Evolutionary conservation across 2,113 vertebrate species (phyloP), one percentile per base, ranked within the genome.

Genomic region (Corythaixoides concolor): DNA sequence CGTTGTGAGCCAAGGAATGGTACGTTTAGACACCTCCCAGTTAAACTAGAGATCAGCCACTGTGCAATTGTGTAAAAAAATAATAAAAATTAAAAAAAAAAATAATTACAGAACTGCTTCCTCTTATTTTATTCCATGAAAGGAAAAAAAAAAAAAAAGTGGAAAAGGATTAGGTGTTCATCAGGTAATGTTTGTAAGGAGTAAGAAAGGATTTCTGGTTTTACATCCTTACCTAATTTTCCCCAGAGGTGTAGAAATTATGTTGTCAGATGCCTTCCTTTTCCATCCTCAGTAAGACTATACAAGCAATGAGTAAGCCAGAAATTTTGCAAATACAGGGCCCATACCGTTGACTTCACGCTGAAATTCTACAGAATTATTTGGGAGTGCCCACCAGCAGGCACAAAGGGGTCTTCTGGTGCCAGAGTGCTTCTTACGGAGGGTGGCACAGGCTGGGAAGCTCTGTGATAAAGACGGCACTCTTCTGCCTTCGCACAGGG

Each of bases 11-110:
- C 78, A 91, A 89, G 56, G 59, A 89, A 49, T 32, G n/a, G 28
- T 72, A n/a, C 79, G 37, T 69, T 84, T 92, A 41, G 35, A 30
- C 15, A 89, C 20, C 12, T 87, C 76, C 35, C 53, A 89, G 17
- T 79, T 53, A 64, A 94, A 85, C 30, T 62, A 81, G 73, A 95
- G 69, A 90, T 93, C 80, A 91, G 58, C 13, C 80, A 89, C 90
- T 89, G 76, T 89, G 68, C 53, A 76, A 70, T 82, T 85, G 60
- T 94, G 58, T 90, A 84, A 90, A 88, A 74, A 68, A 86, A 41
- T 1, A 93, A 92, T 49, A 89, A 95, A 86, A 70, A 52, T 28
- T 32, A 53, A 49, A 11, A 67, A 50, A 5, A 59, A 56, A 49
- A 37, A 39, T 39, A 11, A 32, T 20, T 18, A 11, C 26, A 58